Evolutionary conservation across 2,888 invertebrate genomes (phyloP), one percentile per base, ranked within the genome.

Genomic region (Polydrusus pterygomalis): DNA sequence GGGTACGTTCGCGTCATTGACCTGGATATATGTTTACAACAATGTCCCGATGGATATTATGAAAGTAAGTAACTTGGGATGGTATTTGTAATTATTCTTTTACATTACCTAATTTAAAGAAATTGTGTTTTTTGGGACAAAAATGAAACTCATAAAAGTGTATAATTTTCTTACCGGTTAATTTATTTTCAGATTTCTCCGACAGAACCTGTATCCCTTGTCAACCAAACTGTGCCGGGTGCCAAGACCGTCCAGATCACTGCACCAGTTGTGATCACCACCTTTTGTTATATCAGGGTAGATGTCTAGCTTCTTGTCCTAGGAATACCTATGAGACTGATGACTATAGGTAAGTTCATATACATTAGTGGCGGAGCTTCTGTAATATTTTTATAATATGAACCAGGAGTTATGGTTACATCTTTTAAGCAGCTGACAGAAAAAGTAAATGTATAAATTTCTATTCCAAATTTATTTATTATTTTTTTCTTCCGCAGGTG

Each of bases 241-340:
- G 96, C 83, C 94, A 94, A 80, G 94, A 95, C 81, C 90, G 93
- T 79, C 93, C 95, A 5, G 94, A 95, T 82, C 92, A 92, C 79
- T 97, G 97, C 84, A 95, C 94, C 49, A 95, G 94, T 80, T 97
- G 97, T 86, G 96, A 96, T 83, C 96, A 96, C 87, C 95, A 96
- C 85, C 89, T 97, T 78, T 93, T 96, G 64, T 91, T 96, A 83
- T 93, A 94, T 85, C 93, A 93, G 79, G 94, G 93, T 83, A 93
- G 93, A 82, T 97, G 97, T 87, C 90, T 95, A 81, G 94, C 96
- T 7, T 92, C 95, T 0, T 97, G 97, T 87, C 96, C 96, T 0
- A 85, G 91, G 15, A 92, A 93, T 80, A 95, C 94, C 54, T 96
- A 92, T 84, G 96, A 96, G 88, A 95, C 95, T 1, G 94, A 96